Base-by-base conservation (phyloP, 2,888 invertebrate species). In the Leptopilina syphax region DNA sequence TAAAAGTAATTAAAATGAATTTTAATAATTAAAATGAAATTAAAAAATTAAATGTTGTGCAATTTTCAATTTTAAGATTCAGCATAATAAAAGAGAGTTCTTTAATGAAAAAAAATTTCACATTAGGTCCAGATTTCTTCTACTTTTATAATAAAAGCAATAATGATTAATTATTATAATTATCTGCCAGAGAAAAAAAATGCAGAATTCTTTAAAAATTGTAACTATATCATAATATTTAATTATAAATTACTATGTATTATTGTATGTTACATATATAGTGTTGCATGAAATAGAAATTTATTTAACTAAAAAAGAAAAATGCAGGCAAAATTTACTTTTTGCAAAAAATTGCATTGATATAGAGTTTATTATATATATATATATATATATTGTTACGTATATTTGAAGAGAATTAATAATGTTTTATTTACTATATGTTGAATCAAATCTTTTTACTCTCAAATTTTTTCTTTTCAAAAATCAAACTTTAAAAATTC, bases 61-160 rank as follows among this genome's bases (percentile, higher is more conserved):
- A 34, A 34, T 34, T 34, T 34, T 34, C 2, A 18, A 18, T 18
- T 18, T 18, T 4, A 34, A 34, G 34, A 34, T 34, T 34, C 34
- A 34, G 34, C 34, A 34, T 34, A 34, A 34, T 34, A 50, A 50
- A 50, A 50, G 12, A 50, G n/a, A 10, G 13, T 34, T 54, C 13
- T 54, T 34, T 73, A 70, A 50, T 34, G 13, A 34, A 12, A 47
- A 7, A 44, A 67, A 67, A 44, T 44, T 63, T 13, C 83, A 83
- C 84, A 84, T 83, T 85, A 82, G 83, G 82, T 83, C 83, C 83
- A 83, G 85, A 85, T 85, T 84, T 84, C 84, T 34, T 82, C 76
- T 83, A 81, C 82, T 84, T 82, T 83, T 83, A 79, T 81, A 81
- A 80, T 79, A 77, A 83, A 34, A 81, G 77, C 79, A 81, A 81